Base-by-base conservation (phyloP, 2,888 invertebrate genomes). In the Synanthedon formicaeformis region DNA sequence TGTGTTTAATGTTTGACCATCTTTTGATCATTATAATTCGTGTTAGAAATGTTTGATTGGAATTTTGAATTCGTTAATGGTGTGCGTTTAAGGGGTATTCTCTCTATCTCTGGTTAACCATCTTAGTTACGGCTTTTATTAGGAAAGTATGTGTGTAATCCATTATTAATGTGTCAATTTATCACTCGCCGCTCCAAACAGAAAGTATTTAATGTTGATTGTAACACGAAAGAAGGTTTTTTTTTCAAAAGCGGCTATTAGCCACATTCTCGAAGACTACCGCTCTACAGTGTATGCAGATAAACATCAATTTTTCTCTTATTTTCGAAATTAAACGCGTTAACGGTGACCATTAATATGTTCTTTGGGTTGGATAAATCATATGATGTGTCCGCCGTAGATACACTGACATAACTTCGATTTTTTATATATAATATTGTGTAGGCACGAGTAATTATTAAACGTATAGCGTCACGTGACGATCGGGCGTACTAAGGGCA, bases 361-460 rank as follows among this genome's bases (percentile, higher is more conserved):
- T 34, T 10, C 51, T 55, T 58, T 56, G 59, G 60, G 54, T 55
- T 58, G 55, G 55, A 68, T 70, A 69, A 69, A 68, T 71, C 69
- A 71, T 68, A 64, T 59, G n/a, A 34, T 65, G 60, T 56, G 60
- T 55, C 50, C 50, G 50, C 51, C 52, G 52, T 40, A 18, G 49
- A 50, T 50, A 50, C 50, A 53, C 53, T 55, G 55, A 53, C 52
- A 57, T 53, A 54, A 51, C 23, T 41, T 12, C 48, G 51, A 59
- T 56, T 58, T 62, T 57, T 62, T 57, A 61, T 58, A 61, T 64
- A 58, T 57, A 55, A 58, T 60, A 62, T 51, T 55, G 56, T 55
- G 57, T 52, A 55, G 56, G 10, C 2, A 34, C 8, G 34, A 54
- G 57, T 56, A 60, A 61, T 63, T 60, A 62, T 62, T 23, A 23